phyloP scores from a whole-genome alignment of 1,140 invertebrate species.

The Steinernema feltiae region DNA sequence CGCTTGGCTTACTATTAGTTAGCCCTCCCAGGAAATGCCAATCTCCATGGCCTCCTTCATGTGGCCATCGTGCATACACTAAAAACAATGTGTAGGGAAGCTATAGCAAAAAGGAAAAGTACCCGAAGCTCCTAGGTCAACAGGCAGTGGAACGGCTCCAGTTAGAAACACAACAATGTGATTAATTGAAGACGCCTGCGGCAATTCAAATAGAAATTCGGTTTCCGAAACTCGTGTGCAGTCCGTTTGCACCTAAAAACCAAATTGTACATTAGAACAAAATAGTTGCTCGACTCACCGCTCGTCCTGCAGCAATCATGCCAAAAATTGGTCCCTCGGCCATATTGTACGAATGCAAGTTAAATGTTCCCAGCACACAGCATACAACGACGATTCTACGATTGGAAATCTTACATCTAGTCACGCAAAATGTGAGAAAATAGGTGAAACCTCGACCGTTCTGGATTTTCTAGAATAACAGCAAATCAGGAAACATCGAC shows the following conservation, averaged over 20 bases:
- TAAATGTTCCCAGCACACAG: too few species aligned
- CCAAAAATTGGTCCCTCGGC: background rate
- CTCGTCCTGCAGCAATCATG: background rate
- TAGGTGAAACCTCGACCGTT: too few species aligned
- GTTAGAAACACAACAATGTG: background rate
- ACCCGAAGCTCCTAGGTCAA: background rate
- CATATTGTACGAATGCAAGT: background rate
- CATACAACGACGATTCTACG: background rate
- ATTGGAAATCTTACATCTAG: too few species aligned
- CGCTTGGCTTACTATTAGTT: background rate
- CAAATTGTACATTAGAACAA: background rate
- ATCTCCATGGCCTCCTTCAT: conserved; percentile 1
- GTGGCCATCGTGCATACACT: conserved; percentile 6
- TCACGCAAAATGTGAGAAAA: too few species aligned
- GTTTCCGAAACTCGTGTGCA: background rate
- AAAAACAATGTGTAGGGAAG: background rate
- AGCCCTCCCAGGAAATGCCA: conserved; percentile 7
- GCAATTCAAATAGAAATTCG: background rate
- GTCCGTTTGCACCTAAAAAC: background rate
- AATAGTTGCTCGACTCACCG: background rate
- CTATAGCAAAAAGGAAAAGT: background rate
- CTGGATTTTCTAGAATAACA: too few species aligned
- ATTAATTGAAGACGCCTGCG: background rate
- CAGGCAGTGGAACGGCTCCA: background rate
- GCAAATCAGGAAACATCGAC: background rate